Base-by-base conservation (phyloP, 1,140 invertebrate genomes). In the Bombus waltoni region DNA sequence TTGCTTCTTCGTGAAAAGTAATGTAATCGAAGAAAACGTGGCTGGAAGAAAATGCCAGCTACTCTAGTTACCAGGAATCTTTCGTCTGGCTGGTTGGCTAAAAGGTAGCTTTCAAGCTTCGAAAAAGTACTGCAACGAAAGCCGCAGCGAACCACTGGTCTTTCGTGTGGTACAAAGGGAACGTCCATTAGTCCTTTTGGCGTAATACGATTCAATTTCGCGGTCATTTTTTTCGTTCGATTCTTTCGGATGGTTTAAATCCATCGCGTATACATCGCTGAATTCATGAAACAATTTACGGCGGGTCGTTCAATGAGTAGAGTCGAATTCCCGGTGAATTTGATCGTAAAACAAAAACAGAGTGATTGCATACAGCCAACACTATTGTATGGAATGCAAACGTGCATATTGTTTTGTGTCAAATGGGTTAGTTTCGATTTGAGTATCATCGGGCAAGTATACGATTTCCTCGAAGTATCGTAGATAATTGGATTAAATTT, bases 151-250 rank as follows among this genome's bases (percentile, higher is more conserved):
- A 25, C 47, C 35, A 11, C 32, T 40, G 83, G 53, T n/a, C 38
- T 81, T 35, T 80, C 35, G 78, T 47, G n/a, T 53, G 2, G 10
- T 53, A 83, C 59, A 75, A 75, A 85, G 84, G 44, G 28, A 38
- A 25, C n/a, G 70, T 68, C 84, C 84, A 85, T 85, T 85, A 85
- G 35, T 28, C 22, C 40, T 8, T 47, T 68, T 13, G 73, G 42
- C 11, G 38, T 84, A 73, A 85, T 42, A 68, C 84, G 71, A 71
- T 57, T 85, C 84, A 72, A 85, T 79, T 59, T 53, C 44, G 66
- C 15, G 15, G 38, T 1, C 28, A 53, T 62, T 75, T 35, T 75
- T n/a, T 75, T 8, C 25, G 8, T 38, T n/a, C 57, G 57, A 75
- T 28, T n/a, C 53, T 6, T 13, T 9, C 1, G n/a, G 32, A 35